phyloP scores from a whole-genome alignment of 2,888 invertebrate species.

The Zygogramma bicolorata region DNA sequence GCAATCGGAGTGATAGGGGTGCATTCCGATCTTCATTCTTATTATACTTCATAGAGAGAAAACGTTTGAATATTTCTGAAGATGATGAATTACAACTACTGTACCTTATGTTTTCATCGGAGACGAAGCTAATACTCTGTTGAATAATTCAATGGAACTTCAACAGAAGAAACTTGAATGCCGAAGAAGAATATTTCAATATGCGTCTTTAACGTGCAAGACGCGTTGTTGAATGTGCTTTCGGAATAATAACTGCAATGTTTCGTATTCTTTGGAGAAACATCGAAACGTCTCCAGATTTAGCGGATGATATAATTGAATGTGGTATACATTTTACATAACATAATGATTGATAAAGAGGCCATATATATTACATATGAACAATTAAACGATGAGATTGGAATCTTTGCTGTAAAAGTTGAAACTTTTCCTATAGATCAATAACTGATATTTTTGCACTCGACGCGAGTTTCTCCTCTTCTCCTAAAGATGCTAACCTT shows the following conservation, averaged over 20 bases:
- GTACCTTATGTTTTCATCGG: conserved; percentile 16
- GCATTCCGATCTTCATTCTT: conserved; percentile 6
- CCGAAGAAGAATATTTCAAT: not conserved
- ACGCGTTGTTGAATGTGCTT: conserved; percentile 24
- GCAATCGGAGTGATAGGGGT: not conserved
- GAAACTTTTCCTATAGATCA: no score
- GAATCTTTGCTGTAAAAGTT: no score
- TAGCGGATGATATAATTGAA: not conserved
- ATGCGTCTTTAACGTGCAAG: not conserved
- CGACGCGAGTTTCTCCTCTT: no score
- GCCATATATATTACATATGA: no score
- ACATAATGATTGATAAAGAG: not conserved
- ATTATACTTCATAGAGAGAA: conserved; percentile 3
- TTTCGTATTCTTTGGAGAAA: not conserved
- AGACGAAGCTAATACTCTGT: conserved; percentile 16
- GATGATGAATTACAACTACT: conserved; percentile 18
- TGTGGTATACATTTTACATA: not conserved
- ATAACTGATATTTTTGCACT: no score
- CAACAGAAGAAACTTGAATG: conserved; percentile 2
- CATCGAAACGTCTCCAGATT: not conserved
- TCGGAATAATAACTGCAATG: not conserved
- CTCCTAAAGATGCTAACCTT: no score
- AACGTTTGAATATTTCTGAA: conserved; percentile 16
- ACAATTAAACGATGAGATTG: no score
- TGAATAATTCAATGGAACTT: conserved; percentile 13